Percentiles rank a stretch among this genome's conserved stretches.
Conservation (phyloP, 2,113 vertebrate species). For the Brachyhypopomus occidentalis region DNA sequence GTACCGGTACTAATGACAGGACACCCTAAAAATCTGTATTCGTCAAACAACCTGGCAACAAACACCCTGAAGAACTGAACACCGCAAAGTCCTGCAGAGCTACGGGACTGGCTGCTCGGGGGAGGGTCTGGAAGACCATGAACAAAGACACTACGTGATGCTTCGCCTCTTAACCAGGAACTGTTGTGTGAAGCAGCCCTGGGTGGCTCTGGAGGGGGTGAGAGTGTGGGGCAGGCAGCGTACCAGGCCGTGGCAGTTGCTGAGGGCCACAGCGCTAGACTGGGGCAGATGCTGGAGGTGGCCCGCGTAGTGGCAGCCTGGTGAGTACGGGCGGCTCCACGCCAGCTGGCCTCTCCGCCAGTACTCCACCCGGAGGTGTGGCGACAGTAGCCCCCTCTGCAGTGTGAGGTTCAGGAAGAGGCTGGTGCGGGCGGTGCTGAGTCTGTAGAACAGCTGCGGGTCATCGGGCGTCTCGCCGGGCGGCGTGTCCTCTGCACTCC, state of each 20-base stretch:
- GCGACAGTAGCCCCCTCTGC: conserved; percentile 86
- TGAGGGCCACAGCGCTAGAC: conserved; percentile 92
- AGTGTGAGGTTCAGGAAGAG: conserved; percentile 94
- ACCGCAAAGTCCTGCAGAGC: too few species aligned
- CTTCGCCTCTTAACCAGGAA: too few species aligned
- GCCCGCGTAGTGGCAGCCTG: conserved; percentile 90
- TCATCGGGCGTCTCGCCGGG: conserved; percentile 58
- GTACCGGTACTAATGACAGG: not conserved
- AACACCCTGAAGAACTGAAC: too few species aligned
- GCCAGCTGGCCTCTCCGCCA: conserved; percentile 89
- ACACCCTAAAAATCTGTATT: not conserved
- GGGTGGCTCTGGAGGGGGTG: too few species aligned
- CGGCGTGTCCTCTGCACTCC: conserved; percentile 64
- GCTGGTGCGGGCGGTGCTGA: conserved; percentile 85
- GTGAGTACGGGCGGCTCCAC: conserved; percentile 89
- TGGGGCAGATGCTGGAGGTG: conserved; percentile 88
- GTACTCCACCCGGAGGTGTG: conserved; percentile 93
- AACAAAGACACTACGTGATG: not conserved
- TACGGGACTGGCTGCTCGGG: too few species aligned
- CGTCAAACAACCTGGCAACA: not conserved
- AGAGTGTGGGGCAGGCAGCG: conserved; percentile 57
- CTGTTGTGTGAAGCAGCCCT: too few species aligned
- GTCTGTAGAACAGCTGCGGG: conserved; percentile 88
- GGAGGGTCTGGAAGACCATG: not conserved
- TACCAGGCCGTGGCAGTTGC: conserved; percentile 98